Percentiles rank a stretch among this genome's conserved stretches.
These are phyloP conservation scores for Melopsittacus undulatus DNA, from an alignment of 2,797 vertebrate species.

Conservation along the genomic window DNA sequence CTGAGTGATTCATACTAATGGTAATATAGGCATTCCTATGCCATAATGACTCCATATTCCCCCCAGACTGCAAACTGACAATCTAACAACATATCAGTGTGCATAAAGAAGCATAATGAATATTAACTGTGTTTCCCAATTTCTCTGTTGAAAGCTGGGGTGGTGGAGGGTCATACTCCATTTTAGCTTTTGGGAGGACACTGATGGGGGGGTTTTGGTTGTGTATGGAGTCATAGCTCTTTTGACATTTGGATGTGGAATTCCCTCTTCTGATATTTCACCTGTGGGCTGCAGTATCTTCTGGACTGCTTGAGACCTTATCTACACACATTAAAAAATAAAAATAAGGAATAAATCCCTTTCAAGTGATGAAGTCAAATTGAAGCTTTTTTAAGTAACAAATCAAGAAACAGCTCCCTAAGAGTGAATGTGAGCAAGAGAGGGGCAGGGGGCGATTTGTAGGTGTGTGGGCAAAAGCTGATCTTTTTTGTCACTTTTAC, in stretches of 20 bases:
- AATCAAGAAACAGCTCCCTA: neutral
- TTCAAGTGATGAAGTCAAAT: neutral
- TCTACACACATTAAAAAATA: neutral
- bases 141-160: neutral
- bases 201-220: rapidly evolving
- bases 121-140: neutral
- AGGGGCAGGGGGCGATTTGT: rapidly evolving
- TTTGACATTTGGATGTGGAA: neutral
- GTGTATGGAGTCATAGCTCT: neutral
- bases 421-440: neutral
- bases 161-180: neutral
- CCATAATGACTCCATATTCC: neutral
- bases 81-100: neutral
- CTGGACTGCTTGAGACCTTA: neutral
- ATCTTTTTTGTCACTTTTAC: neutral
- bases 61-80: neutral
- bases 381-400: neutral
- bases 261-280: neutral
- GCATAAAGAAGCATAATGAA: neutral
- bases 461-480: rapidly evolving
- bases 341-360: neutral
- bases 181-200: neutral
- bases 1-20: neutral
- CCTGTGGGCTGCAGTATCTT: neutral
- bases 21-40: neutral